Conservation (phyloP, 2,113 vertebrate genomes). For the Trematocara zebra region DNA sequence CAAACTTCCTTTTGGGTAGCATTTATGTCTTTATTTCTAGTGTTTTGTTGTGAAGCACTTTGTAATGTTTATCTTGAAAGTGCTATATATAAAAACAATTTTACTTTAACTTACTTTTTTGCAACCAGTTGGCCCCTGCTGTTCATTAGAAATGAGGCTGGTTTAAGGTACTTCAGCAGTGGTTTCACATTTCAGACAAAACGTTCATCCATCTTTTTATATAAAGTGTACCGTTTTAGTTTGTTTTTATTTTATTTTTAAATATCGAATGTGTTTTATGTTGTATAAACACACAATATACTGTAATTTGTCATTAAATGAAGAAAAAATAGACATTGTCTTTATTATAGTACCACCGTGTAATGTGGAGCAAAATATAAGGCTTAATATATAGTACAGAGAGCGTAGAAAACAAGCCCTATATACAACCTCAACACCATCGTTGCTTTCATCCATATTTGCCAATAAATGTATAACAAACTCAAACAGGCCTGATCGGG, state of each 20-base stretch:
- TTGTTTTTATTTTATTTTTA: not conserved
- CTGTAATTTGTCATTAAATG: constrained; percentile 13
- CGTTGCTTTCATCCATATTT: not conserved
- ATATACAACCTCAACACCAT: not conserved
- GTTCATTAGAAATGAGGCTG: not conserved
- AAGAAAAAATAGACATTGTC: not conserved
- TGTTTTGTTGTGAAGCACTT: not conserved
- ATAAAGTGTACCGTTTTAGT: not conserved
- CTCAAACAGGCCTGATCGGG: not conserved
- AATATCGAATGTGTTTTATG: not conserved
- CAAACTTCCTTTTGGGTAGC: not conserved
- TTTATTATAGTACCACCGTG: constrained; percentile 21
- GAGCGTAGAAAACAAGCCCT: not conserved
- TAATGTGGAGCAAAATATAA: not conserved
- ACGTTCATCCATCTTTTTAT: not conserved
- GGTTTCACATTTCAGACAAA: not conserved
- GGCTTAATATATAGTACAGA: not conserved
- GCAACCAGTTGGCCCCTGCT: rapidly evolving
- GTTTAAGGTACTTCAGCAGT: not conserved
- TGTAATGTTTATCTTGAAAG: not conserved
- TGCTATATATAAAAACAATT: not conserved
- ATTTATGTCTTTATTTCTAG: not conserved
- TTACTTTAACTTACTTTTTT: not conserved
- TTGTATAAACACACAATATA: not conserved
- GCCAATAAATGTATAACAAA: not conserved